These are phyloP conservation scores for Cantharis lateralis DNA, from an alignment of 2,888 invertebrate genomes.

Conservation along the genomic window DNA sequence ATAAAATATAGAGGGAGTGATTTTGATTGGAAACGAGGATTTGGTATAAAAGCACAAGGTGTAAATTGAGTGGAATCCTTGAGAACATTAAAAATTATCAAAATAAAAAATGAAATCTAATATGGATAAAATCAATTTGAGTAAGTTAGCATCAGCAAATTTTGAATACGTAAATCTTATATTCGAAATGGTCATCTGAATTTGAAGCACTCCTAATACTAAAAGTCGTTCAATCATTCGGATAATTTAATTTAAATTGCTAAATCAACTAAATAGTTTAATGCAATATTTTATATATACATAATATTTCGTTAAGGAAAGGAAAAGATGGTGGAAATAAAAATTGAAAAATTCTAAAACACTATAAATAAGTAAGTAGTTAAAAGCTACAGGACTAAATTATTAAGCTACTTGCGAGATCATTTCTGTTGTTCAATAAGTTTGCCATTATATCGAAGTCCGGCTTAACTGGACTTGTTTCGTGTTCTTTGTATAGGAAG, in stretches of 20 bases:
- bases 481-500: conserved; percentile 2
- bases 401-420: conserved; percentile 7
- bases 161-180: conserved; percentile 53
- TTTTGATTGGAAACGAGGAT: no score
- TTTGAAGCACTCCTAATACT: conserved; percentile 37
- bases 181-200: conserved; percentile 50
- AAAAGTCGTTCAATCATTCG: conserved; percentile 27
- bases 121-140: conserved; percentile 32
- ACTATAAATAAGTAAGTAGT: conserved; percentile 1
- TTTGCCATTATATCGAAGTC: conserved; percentile 23
- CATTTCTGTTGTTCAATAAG: conserved; percentile 12
- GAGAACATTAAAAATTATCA: background rate
- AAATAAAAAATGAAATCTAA: background rate
- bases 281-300: background rate
- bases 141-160: conserved; percentile 55
- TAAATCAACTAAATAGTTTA: conserved; percentile 16
- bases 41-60: no score
- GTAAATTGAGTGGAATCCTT: background rate
- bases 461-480: conserved; percentile 17
- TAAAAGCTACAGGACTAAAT: background rate
- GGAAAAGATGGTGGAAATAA: background rate
- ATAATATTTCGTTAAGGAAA: background rate
- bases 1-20: no score
- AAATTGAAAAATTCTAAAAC: background rate
- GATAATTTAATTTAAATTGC: conserved; percentile 31